Evolutionary conservation across 2,888 invertebrate species (phyloP).

Genomic region (Endomychus coccineus): DNA sequence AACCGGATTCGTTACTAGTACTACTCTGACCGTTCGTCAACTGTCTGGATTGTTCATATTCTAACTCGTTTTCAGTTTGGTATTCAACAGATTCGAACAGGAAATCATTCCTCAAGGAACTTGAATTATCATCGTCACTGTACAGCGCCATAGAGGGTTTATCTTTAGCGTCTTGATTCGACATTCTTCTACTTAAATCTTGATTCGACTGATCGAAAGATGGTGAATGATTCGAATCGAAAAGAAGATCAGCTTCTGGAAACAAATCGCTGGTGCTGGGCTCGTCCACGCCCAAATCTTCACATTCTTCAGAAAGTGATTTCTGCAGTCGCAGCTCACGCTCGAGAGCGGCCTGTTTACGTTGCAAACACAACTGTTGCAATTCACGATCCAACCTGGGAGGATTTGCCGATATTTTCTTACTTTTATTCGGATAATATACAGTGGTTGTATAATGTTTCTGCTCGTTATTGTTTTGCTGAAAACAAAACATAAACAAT

Average conservation of each 20-base stretch:
- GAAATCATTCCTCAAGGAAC: conserved; percentile 36
- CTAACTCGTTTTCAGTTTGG: conserved; percentile 34
- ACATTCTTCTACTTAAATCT: conserved; percentile 31
- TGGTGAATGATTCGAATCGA: conserved; percentile 66
- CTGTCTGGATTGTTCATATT: conserved; percentile 32
- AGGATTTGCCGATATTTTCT: conserved; percentile 29
- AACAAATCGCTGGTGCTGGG: conserved; percentile 73
- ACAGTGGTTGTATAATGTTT: conserved; percentile 33
- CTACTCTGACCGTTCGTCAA: conserved; percentile 37
- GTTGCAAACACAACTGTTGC: conserved; percentile 37
- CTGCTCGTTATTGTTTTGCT: conserved; percentile 28
- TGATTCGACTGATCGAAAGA: conserved; percentile 53
- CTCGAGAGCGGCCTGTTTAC: conserved; percentile 49
- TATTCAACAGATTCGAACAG: conserved; percentile 41
- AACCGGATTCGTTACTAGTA: conserved; percentile 31
- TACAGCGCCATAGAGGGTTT: conserved; percentile 39
- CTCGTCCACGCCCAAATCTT: conserved; percentile 70
- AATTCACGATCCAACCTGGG: conserved; percentile 37
- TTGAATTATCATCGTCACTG: conserved; percentile 37
- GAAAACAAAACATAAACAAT: conserved; percentile 20
- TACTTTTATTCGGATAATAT: conserved; percentile 36
- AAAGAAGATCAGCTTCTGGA: conserved; percentile 67
- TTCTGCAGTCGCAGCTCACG: conserved; percentile 56
- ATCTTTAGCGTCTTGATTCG: conserved; percentile 28
- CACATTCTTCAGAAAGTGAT: conserved; percentile 70